Conservation (phyloP, 1,140 invertebrate genomes). For the Drepana arcuata region DNA sequence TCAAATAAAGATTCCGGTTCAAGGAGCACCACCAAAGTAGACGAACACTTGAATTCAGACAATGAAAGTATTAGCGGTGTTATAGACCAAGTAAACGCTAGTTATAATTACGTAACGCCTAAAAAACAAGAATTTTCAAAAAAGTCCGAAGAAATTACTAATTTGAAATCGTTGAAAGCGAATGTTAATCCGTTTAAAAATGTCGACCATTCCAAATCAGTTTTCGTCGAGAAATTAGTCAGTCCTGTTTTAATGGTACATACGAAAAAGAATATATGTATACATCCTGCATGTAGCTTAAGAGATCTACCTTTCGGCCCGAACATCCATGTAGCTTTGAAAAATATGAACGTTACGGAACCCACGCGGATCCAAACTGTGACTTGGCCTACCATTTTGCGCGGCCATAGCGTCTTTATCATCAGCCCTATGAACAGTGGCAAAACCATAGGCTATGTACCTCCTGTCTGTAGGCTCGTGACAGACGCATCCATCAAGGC, state of each 20-base stretch:
- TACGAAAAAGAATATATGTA: conserved; percentile 40
- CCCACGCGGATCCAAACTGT: conserved; percentile 61
- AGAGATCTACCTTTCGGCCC: conserved; percentile 40
- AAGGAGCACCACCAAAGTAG: not conserved
- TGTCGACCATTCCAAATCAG: conserved; percentile 35
- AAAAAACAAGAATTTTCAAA: not conserved
- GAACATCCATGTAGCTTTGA: conserved; percentile 32
- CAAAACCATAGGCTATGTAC: conserved; percentile 71
- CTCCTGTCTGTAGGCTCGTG: conserved; percentile 56
- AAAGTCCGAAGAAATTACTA: not conserved
- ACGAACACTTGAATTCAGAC: conserved; percentile 8
- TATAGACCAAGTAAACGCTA: conserved; percentile 12
- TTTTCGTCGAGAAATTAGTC: conserved; percentile 51
- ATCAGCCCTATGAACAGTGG: conserved; percentile 57
- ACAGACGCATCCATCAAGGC: conserved; percentile 24
- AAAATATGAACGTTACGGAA: conserved; percentile 28
- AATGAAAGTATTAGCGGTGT: conserved; percentile 17
- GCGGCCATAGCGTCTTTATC: conserved; percentile 60
- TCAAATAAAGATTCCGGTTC: not conserved
- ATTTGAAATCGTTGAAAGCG: conserved; percentile 9
- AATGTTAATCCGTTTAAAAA: conserved; percentile 51
- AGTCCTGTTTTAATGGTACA: conserved; percentile 51
- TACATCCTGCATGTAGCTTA: conserved; percentile 30
- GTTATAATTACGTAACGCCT: too few relatives aligned
- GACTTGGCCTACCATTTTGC: conserved; percentile 60